phyloP scores from a whole-genome alignment of 2,888 invertebrate species.

The Meteorus colon region DNA sequence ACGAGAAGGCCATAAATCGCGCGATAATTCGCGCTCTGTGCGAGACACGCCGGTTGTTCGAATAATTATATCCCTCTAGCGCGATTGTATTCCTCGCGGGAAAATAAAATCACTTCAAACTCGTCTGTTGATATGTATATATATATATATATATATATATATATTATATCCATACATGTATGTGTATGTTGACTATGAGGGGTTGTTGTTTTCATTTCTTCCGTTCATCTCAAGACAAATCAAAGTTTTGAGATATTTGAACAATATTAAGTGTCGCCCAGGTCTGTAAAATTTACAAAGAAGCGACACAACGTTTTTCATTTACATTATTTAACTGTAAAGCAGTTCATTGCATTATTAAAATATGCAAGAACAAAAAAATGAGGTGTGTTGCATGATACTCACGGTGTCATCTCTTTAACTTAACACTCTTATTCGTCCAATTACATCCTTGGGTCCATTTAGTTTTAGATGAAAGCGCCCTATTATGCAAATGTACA shows the following conservation, averaged over 20 bases:
- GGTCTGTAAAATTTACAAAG: too few species aligned
- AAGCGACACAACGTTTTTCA: background rate
- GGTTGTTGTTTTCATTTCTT: too few species aligned
- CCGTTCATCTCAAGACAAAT: too few species aligned
- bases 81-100: slow-evolving; percentile 46
- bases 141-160: slow-evolving; percentile 8
- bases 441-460: slow-evolving; percentile 58
- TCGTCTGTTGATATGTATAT: slow-evolving; percentile 38
- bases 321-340: background rate
- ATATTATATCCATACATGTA: too few species aligned
- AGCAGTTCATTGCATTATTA: background rate
- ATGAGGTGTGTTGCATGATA: slow-evolving; percentile 52
- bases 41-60: slow-evolving; percentile 56
- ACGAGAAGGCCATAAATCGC: slow-evolving; percentile 56
- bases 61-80: slow-evolving; percentile 49
- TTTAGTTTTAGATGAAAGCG: slow-evolving; percentile 44
- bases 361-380: slow-evolving; percentile 22
- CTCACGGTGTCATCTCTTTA: slow-evolving; percentile 57
- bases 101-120: slow-evolving; percentile 43
- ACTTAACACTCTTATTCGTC: slow-evolving; percentile 62
- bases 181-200: too few species aligned
- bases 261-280: too few species aligned
- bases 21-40: slow-evolving; percentile 56
- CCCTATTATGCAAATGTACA: slow-evolving; percentile 66
- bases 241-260: too few species aligned